Percentiles rank a stretch among this genome's conserved stretches.
These are phyloP conservation scores for Labroides dimidiatus DNA, from an alignment of 2,797 vertebrate species.

Conservation along the genomic window DNA sequence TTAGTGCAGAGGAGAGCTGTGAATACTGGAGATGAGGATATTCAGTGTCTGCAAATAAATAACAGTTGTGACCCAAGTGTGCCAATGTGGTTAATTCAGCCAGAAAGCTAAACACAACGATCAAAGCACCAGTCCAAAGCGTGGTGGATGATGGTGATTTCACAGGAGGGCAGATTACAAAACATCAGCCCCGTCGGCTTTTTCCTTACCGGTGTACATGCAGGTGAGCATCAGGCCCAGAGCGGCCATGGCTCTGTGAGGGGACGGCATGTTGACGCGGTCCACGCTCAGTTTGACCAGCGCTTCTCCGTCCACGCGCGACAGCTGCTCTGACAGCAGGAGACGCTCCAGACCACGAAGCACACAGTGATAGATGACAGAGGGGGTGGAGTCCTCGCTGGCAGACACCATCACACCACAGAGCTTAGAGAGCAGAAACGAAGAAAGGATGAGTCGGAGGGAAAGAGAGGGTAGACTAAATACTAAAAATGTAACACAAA, in stretches of 20 bases:
- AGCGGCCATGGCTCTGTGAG: conserved; percentile 97
- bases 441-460: background rate
- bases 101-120: background rate
- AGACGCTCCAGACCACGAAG: conserved; percentile 95
- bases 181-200: background rate
- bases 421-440: conserved; percentile 79
- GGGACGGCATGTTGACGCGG: conserved; percentile 95
- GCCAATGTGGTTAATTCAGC: no score
- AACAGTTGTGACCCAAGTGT: no score
- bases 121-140: conserved; percentile 83
- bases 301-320: conserved; percentile 92
- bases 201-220: conserved; percentile 96
- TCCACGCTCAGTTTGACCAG: conserved; percentile 98
- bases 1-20: no score
- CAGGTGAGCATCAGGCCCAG: conserved; percentile 98
- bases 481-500: background rate
- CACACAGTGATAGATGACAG: conserved; percentile 94
- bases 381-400: conserved; percentile 94
- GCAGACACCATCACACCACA: conserved; percentile 96
- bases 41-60: no score
- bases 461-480: no score
- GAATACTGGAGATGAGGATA: no score
- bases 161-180: background rate
- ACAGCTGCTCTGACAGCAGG: conserved; percentile 95
- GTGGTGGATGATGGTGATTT: conserved; percentile 83